Conservation (phyloP, 2,888 invertebrate species). For the Arctia plantaginis region DNA sequence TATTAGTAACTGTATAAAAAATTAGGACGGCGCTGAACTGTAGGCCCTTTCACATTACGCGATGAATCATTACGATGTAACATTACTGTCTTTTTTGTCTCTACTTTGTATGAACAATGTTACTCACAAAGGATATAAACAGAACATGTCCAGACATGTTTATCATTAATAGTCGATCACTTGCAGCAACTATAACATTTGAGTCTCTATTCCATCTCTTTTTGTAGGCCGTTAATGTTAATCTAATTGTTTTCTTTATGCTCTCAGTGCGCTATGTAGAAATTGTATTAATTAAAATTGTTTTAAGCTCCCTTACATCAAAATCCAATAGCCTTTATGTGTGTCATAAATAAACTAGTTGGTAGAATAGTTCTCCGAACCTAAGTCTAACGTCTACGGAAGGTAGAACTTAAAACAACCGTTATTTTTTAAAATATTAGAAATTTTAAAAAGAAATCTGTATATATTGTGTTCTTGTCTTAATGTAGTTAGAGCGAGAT, state of each 20-base stretch:
- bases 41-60: conserved; percentile 57
- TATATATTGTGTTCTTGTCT: conserved; percentile 28
- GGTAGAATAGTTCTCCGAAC: not conserved
- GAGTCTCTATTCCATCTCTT: not conserved
- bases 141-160: not conserved
- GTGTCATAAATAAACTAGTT: too few species aligned
- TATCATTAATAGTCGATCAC: not conserved
- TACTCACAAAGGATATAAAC: not conserved
- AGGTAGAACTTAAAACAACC: not conserved
- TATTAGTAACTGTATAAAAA: conserved; percentile 36
- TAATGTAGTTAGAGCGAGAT: conserved; percentile 46
- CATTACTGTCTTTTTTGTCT: conserved; percentile 24
- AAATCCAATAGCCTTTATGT: not conserved
- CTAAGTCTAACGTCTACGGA: too few species aligned
- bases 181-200: not conserved
- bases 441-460: too few species aligned
- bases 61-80: conserved; percentile 58
- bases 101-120: conserved; percentile 21
- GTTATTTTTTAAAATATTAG: not conserved
- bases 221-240: not conserved
- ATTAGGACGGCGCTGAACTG: conserved; percentile 41
- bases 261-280: not conserved
- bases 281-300: not conserved
- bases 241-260: not conserved
- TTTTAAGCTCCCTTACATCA: not conserved